Evolutionary conservation across 2,888 invertebrate species (phyloP), one percentile per base, ranked within the genome.

Genomic region (Ennomos erosarius): DNA sequence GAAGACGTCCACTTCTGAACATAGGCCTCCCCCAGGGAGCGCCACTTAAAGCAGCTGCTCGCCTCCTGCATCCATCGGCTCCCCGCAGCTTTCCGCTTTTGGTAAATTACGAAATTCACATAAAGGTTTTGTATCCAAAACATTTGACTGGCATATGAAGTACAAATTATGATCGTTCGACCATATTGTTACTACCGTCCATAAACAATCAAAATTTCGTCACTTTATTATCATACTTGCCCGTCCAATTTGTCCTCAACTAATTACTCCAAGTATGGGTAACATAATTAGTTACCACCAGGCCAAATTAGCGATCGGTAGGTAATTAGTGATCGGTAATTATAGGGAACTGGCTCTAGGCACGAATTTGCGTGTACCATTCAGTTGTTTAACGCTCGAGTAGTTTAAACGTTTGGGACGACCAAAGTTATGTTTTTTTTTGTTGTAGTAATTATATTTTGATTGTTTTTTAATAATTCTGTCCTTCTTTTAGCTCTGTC

Each of bases 341-440:
- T 48, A 48, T 39, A 16, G 53, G 52, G 42, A 58, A 58, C 48
- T 44, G 26, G 57, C 46, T 57, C 10, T 40, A 16, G 10, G 12
- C 53, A 58, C 58, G 52, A 53, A 48, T 52, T 53, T 39, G 43
- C 55, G 55, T 55, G 56, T 36, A 4, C 50, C 50, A 56, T 56
- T 56, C 45, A 40, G 35, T 40, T 47, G 1, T 55, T 39, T 34
- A 34, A 49, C 43, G 44, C 10, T 44, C 38, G 39, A 55, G 55
- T 49, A 49, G 11, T 9, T 49, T 44, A 37, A 33, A 10, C 26
- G 2, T 44, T 49, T 49, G n/a, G 9, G 44, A 26, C 36, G 11
- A 43, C 12, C 40, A 39, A 48, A 33, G 49, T 33, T 43, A 55
- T 44, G 35, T 45, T 55, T 4, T 13, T 47, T n/a, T n/a, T n/a